phyloP scores from a whole-genome alignment of 92 coral and sea anemone genomes.

The Pocillopora grandis region DNA sequence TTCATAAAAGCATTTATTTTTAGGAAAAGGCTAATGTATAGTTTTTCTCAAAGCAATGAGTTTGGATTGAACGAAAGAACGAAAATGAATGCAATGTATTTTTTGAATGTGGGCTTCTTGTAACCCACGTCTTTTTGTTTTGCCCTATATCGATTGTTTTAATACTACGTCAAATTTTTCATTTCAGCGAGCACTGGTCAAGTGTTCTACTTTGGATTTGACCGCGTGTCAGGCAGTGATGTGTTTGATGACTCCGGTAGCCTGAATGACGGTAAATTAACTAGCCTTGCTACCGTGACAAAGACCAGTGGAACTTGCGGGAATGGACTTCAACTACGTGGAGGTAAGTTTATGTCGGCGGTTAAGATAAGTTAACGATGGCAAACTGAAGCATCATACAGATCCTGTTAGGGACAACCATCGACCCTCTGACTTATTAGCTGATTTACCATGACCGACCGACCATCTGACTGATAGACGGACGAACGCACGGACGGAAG shows the following conservation, averaged over 20 bases:
- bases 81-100: too few relatives aligned
- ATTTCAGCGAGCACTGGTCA: constrained; percentile 50
- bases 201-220: constrained; percentile 88
- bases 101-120: too few relatives aligned
- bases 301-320: constrained; percentile 94
- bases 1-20: neutral
- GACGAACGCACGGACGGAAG: too few relatives aligned
- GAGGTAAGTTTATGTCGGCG: constrained; percentile 60
- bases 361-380: neutral
- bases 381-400: too few relatives aligned
- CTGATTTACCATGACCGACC: too few relatives aligned
- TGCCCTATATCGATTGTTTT: neutral
- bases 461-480: too few relatives aligned
- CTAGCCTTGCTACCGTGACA: constrained; percentile 82
- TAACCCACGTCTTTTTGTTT: too few relatives aligned
- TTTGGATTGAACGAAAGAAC: too few relatives aligned
- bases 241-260: constrained; percentile 97
- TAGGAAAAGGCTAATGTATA: too few relatives aligned
- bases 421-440: too few relatives aligned
- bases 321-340: constrained; percentile 74
- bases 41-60: too few relatives aligned
- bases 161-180: neutral
- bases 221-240: constrained; percentile 85
- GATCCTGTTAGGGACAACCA: too few relatives aligned
- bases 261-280: constrained; percentile 70